Evolutionary conservation across 1,140 invertebrate genomes (phyloP), one percentile per base, ranked within the genome.

Genomic region (Drusus annulatus): DNA sequence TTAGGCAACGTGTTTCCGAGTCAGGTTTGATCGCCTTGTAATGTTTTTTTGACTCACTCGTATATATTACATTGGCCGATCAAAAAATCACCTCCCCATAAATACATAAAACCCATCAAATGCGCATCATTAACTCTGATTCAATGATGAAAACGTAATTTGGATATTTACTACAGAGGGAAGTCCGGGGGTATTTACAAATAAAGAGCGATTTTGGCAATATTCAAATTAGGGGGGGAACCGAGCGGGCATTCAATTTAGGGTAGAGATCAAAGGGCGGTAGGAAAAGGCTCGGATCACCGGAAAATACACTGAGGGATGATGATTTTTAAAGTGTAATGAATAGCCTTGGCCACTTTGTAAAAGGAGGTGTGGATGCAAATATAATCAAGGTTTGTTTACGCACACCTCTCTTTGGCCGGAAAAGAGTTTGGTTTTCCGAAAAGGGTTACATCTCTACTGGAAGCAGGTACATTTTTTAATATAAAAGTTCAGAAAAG

Each of bases 61-160:
- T 45, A 45, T 56, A 56, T 1, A 56, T 56, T 56, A 17, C 54
- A 56, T 16, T 21, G 21, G 21, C 21, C n/a, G n/a, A 21, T 56
- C n/a, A 56, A 56, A 56, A 19, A 56, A 7, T 21, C n/a, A 56
- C 54, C n/a, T 56, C 54, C n/a, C 0, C 54, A 17, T 56, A 21
- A 56, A 56, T 56, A 56, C 36, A 45, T 45, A 45, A 45, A 45
- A 45, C 62, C 62, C 62, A 15, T 65, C 28, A 13, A 28, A n/a
- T 28, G 62, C 62, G 62, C 62, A 25, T 65, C 62, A 65, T 65
- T 65, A 65, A 65, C n/a, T 65, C 19, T 31, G 62, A 65, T 65
- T 65, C 62, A 65, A 65, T 65, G 21, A 25, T 65, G 62, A 25
- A 65, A 65, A 65, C 28, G 62, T 65, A 31, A 65, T 65, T 65